phyloP scores from a whole-genome alignment of 2,113 vertebrate genomes.

The Zosterops borbonicus region DNA sequence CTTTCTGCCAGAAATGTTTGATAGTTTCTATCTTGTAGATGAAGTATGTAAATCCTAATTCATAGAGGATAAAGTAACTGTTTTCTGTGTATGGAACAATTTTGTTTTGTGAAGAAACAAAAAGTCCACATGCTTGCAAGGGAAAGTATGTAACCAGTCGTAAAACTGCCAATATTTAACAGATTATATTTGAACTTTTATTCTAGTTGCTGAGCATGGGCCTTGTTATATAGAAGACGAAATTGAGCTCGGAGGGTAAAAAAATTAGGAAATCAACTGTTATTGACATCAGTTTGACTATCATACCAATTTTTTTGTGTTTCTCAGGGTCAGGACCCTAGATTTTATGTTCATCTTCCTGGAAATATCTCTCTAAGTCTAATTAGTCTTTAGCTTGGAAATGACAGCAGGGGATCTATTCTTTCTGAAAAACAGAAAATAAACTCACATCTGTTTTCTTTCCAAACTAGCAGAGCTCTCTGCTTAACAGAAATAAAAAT shows the following conservation, averaged over 20 bases:
- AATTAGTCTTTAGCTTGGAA: conserved; percentile 15
- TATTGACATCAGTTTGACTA: neutral
- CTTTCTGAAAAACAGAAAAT: neutral
- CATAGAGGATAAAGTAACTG: neutral
- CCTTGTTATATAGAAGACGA: neutral
- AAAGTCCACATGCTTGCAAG: neutral
- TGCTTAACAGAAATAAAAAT: neutral
- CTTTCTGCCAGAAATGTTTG: neutral
- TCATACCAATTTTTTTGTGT: neutral
- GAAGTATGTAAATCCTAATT: neutral
- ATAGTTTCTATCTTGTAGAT: neutral
- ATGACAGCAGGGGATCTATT: conserved; percentile 12
- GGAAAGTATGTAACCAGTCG: neutral
- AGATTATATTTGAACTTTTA: neutral
- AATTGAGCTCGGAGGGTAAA: neutral
- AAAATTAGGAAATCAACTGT: neutral
- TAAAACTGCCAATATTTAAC: neutral
- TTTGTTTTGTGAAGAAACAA: neutral
- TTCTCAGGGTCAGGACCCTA: neutral
- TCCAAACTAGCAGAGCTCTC: neutral
- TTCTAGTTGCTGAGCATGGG: neutral
- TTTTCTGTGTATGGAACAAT: neutral
- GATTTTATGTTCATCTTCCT: neutral
- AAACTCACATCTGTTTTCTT: neutral
- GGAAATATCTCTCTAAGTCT: neutral